Conservation (phyloP, 1,140 invertebrate species). For the Bombus affinis region DNA sequence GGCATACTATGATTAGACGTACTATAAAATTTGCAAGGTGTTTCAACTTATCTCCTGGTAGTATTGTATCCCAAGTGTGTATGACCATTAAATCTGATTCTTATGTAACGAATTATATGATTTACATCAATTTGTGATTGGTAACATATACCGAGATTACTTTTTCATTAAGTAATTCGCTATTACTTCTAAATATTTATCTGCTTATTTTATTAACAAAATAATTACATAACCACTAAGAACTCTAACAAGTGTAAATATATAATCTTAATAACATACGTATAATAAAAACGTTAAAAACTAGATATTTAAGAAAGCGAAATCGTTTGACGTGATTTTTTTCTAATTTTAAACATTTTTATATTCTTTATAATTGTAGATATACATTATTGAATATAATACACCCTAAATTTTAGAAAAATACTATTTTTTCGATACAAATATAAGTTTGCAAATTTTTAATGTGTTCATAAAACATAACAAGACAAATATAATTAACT, state of each 20-base stretch:
- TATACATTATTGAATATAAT: neutral
- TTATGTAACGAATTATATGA: constrained; percentile 35
- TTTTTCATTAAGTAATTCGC: neutral
- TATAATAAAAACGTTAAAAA: neutral
- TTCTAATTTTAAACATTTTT: neutral
- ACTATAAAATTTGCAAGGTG: constrained; percentile 40
- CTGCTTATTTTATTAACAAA: neutral
- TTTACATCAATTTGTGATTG: constrained; percentile 1
- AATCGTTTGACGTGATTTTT: too few relatives aligned
- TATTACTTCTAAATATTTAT: neutral
- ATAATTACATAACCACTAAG: neutral
- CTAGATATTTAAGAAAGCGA: neutral
- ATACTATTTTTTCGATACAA: neutral
- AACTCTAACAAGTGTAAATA: neutral
- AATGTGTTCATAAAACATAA: neutral
- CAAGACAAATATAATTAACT: neutral
- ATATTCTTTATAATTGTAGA: neutral
- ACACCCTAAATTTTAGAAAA: neutral
- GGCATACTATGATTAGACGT: constrained; percentile 66
- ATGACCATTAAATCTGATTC: constrained; percentile 14
- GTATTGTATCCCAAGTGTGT: neutral
- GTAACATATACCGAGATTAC: neutral
- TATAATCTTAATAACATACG: neutral
- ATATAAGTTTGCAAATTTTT: neutral
- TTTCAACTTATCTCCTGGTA: constrained; percentile 24